Conservation (phyloP, 2,888 invertebrate species). For the Standfussiana lucernea region DNA sequence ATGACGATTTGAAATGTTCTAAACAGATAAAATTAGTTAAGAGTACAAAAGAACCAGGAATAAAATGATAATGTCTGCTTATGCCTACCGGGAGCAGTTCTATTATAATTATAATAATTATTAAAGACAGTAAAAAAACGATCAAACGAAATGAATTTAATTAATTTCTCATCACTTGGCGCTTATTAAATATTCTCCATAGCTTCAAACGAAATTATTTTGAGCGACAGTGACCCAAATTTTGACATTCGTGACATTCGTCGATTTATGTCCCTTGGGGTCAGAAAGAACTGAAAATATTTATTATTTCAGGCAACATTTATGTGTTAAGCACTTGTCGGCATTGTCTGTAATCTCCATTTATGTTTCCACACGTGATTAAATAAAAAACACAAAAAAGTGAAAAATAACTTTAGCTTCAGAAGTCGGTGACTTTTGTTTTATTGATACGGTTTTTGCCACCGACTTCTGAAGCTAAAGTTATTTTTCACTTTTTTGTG, state of each 20-base stretch:
- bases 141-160: constrained; percentile 52
- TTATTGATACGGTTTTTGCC: too few relatives aligned
- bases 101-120: constrained; percentile 22
- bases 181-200: constrained; percentile 43
- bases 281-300: constrained; percentile 15
- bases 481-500: too few relatives aligned
- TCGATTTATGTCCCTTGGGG: constrained; percentile 20
- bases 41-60: neutral
- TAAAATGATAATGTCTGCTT: constrained; percentile 4
- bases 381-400: too few relatives aligned
- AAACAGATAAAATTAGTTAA: neutral
- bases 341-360: neutral
- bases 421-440: too few relatives aligned
- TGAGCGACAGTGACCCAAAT: constrained; percentile 32
- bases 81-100: neutral
- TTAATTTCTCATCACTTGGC: constrained; percentile 48
- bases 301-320: constrained; percentile 24
- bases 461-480: too few relatives aligned
- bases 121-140: constrained; percentile 32
- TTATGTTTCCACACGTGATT: neutral
- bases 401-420: too few relatives aligned
- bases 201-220: constrained; percentile 45
- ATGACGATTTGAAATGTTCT: neutral
- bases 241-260: constrained; percentile 26
- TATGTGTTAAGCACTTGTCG: constrained; percentile 8